Percentiles rank a stretch among this genome's conserved stretches.
Conservation (phyloP, 35 echinoderm and acorn worm genomes). For the Lytechinus pictus region DNA sequence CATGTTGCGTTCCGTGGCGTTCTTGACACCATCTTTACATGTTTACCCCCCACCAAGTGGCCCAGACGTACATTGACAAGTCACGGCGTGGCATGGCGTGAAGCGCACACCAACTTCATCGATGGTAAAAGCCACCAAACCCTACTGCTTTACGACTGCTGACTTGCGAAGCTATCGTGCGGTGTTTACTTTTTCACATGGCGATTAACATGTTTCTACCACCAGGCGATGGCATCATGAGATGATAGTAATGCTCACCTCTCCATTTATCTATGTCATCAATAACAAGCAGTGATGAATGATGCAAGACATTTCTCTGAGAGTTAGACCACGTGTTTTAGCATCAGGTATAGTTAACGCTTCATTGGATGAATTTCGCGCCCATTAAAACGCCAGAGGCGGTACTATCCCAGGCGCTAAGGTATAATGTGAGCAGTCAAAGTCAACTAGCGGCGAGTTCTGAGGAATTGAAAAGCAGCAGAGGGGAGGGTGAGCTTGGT, state of each 20-base stretch:
- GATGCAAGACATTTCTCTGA: background rate
- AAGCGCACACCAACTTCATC: too few species aligned
- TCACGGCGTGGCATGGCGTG: background rate
- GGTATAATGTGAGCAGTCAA: background rate
- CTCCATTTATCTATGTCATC: background rate
- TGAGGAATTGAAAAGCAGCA: too few species aligned
- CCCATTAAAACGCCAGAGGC: background rate
- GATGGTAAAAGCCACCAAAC: background rate
- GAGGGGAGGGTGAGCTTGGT: too few species aligned
- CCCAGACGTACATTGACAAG: too few species aligned
- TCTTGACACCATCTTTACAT: background rate
- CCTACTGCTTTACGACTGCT: background rate
- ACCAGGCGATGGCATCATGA: background rate
- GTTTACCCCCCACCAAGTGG: background rate
- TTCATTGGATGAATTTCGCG: background rate
- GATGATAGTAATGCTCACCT: background rate
- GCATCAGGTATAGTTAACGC: background rate
- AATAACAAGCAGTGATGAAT: background rate
- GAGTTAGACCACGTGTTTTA: background rate
- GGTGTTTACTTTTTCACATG: background rate
- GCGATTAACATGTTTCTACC: background rate
- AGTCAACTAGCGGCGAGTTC: too few species aligned
- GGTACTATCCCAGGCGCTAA: background rate
- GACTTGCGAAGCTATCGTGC: background rate
- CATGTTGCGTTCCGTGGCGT: background rate